Evolutionary conservation across 2,888 invertebrate genomes (phyloP).

Genomic region (Anthrax anthrax): DNA sequence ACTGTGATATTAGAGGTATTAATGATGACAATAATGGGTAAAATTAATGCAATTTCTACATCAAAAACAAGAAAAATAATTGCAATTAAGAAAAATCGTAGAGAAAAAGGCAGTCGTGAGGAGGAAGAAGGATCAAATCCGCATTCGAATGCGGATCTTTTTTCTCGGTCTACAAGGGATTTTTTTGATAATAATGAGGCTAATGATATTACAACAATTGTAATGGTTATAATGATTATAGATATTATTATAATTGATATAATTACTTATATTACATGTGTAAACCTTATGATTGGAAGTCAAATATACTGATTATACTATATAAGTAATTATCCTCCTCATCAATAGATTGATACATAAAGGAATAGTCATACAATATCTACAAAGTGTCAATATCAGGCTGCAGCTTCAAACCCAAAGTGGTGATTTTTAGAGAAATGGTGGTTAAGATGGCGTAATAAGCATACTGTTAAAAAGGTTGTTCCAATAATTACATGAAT

Average conservation of each 20-base stretch:
- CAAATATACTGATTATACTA: conserved; percentile 41
- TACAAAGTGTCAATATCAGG: conserved; percentile 56
- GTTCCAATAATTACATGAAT: conserved; percentile 53
- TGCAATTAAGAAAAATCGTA: conserved; percentile 51
- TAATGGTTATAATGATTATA: conserved; percentile 32
- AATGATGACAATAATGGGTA: conserved; percentile 40
- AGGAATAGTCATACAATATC: conserved; percentile 47
- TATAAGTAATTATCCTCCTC: conserved; percentile 36
- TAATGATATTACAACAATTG: conserved; percentile 37
- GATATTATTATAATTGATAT: conserved; percentile 30
- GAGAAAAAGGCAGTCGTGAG: conserved; percentile 40
- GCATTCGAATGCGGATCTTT: conserved; percentile 49
- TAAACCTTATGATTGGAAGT: conserved; percentile 57
- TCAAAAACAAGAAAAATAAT: conserved; percentile 61
- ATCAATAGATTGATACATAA: conserved; percentile 54
- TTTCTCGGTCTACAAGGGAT: conserved; percentile 44
- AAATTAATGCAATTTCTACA: conserved; percentile 50
- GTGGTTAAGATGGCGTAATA: conserved; percentile 35
- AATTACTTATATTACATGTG: conserved; percentile 45
- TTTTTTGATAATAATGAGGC: conserved; percentile 43
- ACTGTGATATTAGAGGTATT: conserved; percentile 22
- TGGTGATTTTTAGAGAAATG: conserved; percentile 43
- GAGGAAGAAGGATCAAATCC: conserved; percentile 42
- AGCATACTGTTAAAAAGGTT: conserved; percentile 38
- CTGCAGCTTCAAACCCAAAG: conserved; percentile 50